Percentiles rank a stretch among this genome's conserved stretches.
Conservation (phyloP, 2,113 vertebrate genomes). For the Oenanthe oenanthe region DNA sequence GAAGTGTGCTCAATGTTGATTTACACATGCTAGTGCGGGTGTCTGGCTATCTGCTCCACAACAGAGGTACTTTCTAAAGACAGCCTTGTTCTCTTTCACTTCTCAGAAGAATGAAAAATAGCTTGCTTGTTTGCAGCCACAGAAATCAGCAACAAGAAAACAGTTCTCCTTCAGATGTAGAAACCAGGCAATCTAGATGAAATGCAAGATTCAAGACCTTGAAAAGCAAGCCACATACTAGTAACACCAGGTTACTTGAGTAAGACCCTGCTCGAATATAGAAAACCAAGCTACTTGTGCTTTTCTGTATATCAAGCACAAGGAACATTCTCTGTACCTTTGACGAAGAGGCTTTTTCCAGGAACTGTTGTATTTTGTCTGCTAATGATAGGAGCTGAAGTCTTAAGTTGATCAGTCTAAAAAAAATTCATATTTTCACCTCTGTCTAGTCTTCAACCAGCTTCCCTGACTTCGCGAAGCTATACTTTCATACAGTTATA, state of each 20-base stretch:
- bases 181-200: not conserved
- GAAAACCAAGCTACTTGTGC: not conserved
- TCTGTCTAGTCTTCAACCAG: not conserved
- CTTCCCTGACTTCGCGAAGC: not conserved
- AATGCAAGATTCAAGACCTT: not conserved
- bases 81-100: not conserved
- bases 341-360: not conserved
- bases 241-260: not conserved
- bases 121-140: not conserved
- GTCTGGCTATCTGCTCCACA: not conserved
- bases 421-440: not conserved
- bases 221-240: not conserved
- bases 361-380: not conserved
- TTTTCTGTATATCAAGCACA: not conserved
- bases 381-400: not conserved
- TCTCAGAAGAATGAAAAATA: not conserved
- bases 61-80: not conserved
- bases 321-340: not conserved
- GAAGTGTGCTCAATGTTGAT: not conserved
- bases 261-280: not conserved
- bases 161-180: not conserved
- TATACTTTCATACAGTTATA: not conserved
- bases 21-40: not conserved
- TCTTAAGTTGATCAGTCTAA: not conserved
- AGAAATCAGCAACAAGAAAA: not conserved